These are phyloP conservation scores for Diplodus sargus DNA, from an alignment of 2,797 vertebrate species.

Conservation along the genomic window DNA sequence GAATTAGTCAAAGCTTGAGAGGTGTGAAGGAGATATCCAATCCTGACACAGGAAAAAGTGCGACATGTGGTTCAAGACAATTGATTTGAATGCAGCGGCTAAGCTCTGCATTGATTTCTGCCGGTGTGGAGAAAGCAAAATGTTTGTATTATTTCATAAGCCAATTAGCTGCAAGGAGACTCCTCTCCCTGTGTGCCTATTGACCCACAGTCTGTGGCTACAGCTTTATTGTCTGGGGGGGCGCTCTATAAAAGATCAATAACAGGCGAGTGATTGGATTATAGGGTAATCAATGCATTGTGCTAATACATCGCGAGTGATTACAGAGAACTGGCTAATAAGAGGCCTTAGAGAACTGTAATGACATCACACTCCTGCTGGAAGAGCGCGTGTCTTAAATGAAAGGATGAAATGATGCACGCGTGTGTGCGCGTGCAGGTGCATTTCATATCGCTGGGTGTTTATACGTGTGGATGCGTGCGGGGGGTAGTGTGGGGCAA, in stretches of 20 bases:
- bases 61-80: constrained; percentile 52
- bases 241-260: constrained; percentile 94
- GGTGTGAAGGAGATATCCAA: constrained; percentile 70
- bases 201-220: constrained; percentile 82
- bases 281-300: constrained; percentile 95
- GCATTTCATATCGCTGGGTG: constrained; percentile 36
- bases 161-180: constrained; percentile 96
- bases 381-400: constrained; percentile 38
- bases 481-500: constrained; percentile 36
- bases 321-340: constrained; percentile 87
- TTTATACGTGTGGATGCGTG: constrained; percentile 12
- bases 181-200: constrained; percentile 90
- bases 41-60: constrained; percentile 32
- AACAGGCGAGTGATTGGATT: constrained; percentile 95
- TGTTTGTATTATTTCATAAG: constrained; percentile 97
- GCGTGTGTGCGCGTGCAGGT: constrained; percentile 54
- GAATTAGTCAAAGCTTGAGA: constrained; percentile 26
- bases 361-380: constrained; percentile 78
- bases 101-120: constrained; percentile 92
- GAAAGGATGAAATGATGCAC: constrained; percentile 56
- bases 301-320: constrained; percentile 97
- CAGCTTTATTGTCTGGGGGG: constrained; percentile 80
- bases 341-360: constrained; percentile 78
- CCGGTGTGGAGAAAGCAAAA: constrained; percentile 92
- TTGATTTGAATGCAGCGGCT: constrained; percentile 89